These are phyloP conservation scores for Gastrophryne carolinensis DNA, from an alignment of 2,797 vertebrate genomes.

Conservation along the genomic window DNA sequence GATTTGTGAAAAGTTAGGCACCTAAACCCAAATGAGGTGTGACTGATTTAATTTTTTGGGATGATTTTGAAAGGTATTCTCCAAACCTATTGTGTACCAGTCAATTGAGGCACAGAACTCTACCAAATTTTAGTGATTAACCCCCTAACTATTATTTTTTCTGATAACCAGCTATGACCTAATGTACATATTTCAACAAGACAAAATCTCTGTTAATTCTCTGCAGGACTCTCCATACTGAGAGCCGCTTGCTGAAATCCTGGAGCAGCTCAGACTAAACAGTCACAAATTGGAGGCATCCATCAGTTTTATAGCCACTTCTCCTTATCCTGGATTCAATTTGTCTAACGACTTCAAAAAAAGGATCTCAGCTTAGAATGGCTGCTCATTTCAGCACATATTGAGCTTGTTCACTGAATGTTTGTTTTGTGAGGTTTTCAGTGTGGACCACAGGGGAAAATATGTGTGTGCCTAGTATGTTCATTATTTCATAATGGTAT, in stretches of 20 bases:
- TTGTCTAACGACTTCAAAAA: constrained; percentile 75
- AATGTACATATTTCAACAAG: constrained; percentile 2
- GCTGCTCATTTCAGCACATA: constrained; percentile 48
- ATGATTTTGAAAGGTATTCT: too few relatives aligned
- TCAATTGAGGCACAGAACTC: too few relatives aligned
- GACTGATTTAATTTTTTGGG: too few relatives aligned
- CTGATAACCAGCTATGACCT: constrained; percentile 16
- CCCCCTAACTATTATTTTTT: too few relatives aligned
- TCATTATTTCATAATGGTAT: constrained; percentile 28
- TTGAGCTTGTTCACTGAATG: constrained; percentile 41
- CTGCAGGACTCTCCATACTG: background rate
- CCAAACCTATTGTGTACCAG: too few relatives aligned
- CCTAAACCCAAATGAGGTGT: too few relatives aligned
- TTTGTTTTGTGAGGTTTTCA: constrained; percentile 42
- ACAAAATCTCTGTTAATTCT: constrained; percentile 27
- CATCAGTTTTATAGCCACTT: constrained; percentile 69
- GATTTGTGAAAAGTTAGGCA: too few relatives aligned
- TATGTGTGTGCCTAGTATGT: constrained; percentile 5
- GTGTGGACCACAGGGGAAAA: constrained; percentile 33
- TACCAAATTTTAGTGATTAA: too few relatives aligned
- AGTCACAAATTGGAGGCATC: constrained; percentile 66
- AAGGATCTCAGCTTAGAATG: constrained; percentile 57
- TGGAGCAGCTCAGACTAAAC: constrained; percentile 72
- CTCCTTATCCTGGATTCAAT: constrained; percentile 72
- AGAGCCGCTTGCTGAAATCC: constrained; percentile 55